A percentile compares a stretch with the other conserved stretches of the same genome.
phyloP scores from a whole-genome alignment of 1,140 invertebrate genomes.

The Diploscapter pachys region DNA sequence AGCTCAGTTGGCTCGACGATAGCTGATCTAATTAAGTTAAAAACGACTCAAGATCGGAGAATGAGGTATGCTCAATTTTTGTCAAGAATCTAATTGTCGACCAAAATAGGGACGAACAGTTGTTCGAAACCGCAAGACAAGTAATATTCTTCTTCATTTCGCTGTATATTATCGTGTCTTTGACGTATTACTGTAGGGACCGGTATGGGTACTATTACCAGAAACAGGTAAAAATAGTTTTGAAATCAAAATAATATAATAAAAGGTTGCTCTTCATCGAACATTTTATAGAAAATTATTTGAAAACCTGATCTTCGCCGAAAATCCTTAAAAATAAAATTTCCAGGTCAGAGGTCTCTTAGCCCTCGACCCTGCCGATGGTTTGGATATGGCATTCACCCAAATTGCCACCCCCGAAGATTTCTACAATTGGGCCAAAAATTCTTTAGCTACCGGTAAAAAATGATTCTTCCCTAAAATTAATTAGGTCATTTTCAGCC shows the following conservation, averaged over 20 bases:
- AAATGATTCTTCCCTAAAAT: constrained; percentile 27
- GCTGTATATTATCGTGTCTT: constrained; percentile 60
- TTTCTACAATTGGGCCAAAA: constrained; percentile 62
- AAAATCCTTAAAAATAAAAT: not conserved
- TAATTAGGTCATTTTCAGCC: constrained; percentile 3
- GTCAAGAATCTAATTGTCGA: no score
- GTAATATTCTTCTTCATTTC: constrained; percentile 57
- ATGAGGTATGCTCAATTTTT: constrained; percentile 35
- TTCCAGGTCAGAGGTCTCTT: constrained; percentile 31
- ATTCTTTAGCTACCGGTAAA: constrained; percentile 60
- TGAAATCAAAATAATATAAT: not conserved
- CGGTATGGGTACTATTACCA: constrained; percentile 59
- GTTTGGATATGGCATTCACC: constrained; percentile 29
- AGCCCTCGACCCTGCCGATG: constrained; percentile 12
- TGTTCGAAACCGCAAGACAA: constrained; percentile 47
- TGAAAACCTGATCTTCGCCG: no score
- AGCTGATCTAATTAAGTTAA: constrained; percentile 55
- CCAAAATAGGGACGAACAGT: constrained; percentile 59
- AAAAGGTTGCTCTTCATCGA: no score
- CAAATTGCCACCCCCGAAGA: constrained; percentile 37
- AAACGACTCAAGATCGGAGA: constrained; percentile 56
- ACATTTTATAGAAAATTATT: no score
- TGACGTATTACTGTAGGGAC: constrained; percentile 61
- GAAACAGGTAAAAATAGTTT: constrained; percentile 19
- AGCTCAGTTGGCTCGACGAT: constrained; percentile 21